Evolutionary conservation across 2,797 vertebrate genomes (phyloP).

Genomic region (Pipistrellus pygmaeus): DNA sequence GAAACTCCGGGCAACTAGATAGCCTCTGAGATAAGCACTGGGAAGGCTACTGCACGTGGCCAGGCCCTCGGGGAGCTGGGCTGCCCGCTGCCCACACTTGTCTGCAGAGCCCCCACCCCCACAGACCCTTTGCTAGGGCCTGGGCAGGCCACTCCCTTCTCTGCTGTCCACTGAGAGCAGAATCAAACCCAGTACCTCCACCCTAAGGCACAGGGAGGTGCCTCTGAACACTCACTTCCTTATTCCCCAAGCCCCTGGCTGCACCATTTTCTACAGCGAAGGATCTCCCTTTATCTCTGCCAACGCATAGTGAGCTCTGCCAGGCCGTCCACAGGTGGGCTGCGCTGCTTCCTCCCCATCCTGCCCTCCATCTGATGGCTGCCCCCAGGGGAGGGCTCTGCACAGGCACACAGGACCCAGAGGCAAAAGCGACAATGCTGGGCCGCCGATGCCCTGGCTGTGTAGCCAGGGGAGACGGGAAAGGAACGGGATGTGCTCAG

Average conservation of each 20-base stretch:
- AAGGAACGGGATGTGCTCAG: background rate
- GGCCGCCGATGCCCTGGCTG: background rate
- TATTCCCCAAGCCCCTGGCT: fast-evolving
- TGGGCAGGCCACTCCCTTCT: slow-evolving; percentile 69
- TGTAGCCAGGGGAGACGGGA: background rate
- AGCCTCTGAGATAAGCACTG: slow-evolving; percentile 86
- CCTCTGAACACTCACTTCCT: background rate
- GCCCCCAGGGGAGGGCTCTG: background rate
- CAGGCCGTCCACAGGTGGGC: background rate
- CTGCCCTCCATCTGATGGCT: background rate
- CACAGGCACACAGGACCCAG: background rate
- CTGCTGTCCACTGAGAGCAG: background rate
- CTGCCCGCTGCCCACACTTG: slow-evolving; percentile 75
- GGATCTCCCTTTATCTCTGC: background rate
- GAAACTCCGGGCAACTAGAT: slow-evolving; percentile 84
- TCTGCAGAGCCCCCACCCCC: slow-evolving; percentile 75
- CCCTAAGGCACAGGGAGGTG: background rate
- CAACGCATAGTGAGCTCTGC: background rate
- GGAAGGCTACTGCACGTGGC: slow-evolving; percentile 83
- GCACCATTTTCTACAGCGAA: background rate
- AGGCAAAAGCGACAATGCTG: background rate
- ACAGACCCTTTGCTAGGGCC: slow-evolving; percentile 75
- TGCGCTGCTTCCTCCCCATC: background rate
- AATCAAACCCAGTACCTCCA: background rate
- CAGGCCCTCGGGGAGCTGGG: slow-evolving; percentile 68